Percentiles rank a stretch among this genome's conserved stretches.
Conservation (phyloP, 1,140 invertebrate genomes). For the Antheraea pernyi region DNA sequence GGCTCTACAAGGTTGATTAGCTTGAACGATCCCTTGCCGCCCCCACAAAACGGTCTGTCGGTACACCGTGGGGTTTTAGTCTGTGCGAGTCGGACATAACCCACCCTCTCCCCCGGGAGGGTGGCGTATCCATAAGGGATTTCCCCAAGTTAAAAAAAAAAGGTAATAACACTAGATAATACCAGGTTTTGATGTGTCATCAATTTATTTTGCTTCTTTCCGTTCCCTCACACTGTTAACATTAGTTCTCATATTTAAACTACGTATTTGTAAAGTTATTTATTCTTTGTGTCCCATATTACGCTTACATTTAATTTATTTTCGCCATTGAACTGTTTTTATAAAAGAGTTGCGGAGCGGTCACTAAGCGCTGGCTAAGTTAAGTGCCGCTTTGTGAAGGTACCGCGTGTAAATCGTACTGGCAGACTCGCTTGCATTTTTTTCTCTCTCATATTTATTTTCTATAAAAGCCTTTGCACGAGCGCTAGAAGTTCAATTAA, state of each 20-base stretch:
- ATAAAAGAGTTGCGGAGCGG: constrained; percentile 25
- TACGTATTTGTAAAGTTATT: not conserved
- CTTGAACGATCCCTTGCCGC: no score
- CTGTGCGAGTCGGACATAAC: no score
- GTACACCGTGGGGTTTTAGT: no score
- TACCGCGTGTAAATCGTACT: constrained; percentile 36
- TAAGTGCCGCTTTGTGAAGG: constrained; percentile 30
- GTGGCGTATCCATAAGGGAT: no score
- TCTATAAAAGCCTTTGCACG: constrained; percentile 49
- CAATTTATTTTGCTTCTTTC: no score
- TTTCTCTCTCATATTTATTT: constrained; percentile 37
- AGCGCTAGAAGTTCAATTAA: constrained; percentile 45
- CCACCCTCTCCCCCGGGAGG: no score
- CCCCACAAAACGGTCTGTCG: no score
- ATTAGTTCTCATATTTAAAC: not conserved
- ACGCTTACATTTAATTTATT: constrained; percentile 18
- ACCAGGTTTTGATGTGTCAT: no score
- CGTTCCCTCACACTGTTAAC: no score
- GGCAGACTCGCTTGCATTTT: constrained; percentile 35
- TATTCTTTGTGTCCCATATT: not conserved
- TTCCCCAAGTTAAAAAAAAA: no score
- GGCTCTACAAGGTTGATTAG: no score
- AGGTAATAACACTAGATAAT: no score
- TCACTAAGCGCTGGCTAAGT: constrained; percentile 22
- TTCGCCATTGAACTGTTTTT: constrained; percentile 22